Percentiles rank a stretch among this genome's conserved stretches.
These are phyloP conservation scores for Synodontis membranacea DNA, from an alignment of 2,113 vertebrate genomes.

Conservation along the genomic window DNA sequence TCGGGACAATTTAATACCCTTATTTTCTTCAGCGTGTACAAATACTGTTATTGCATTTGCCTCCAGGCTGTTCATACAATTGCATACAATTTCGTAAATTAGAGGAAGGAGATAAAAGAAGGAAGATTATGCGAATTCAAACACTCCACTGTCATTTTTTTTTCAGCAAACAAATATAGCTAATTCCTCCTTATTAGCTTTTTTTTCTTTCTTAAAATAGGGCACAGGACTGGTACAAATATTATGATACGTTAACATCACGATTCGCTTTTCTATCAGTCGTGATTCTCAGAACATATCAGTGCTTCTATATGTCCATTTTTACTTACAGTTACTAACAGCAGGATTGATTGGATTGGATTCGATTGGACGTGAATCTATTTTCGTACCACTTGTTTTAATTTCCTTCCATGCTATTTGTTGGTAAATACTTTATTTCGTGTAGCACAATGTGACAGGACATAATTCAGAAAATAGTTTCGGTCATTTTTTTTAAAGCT, in stretches of 20 bases:
- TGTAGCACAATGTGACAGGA: not conserved
- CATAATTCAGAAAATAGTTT: not conserved
- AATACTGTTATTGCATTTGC: not conserved
- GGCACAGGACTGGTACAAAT: not conserved
- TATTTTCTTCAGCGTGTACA: not conserved
- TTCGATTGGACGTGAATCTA: not conserved
- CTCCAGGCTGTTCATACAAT: constrained; percentile 1
- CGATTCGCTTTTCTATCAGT: not conserved
- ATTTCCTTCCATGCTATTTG: not conserved
- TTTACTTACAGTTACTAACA: not conserved
- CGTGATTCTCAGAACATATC: not conserved
- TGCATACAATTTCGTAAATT: not conserved
- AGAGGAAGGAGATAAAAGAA: not conserved
- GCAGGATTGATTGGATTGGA: not conserved
- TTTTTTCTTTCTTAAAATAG: not conserved
- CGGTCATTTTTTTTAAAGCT: too few relatives aligned
- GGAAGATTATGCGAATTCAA: not conserved
- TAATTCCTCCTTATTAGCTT: not conserved
- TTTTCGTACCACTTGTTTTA: not conserved
- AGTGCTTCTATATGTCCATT: not conserved
- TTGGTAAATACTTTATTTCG: not conserved
- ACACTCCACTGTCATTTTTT: not conserved
- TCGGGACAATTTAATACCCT: not conserved
- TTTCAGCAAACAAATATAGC: not conserved
- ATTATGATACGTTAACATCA: not conserved